Evolutionary conservation across 1,140 invertebrate species (phyloP).

Genomic region (Philaenus spumarius): DNA sequence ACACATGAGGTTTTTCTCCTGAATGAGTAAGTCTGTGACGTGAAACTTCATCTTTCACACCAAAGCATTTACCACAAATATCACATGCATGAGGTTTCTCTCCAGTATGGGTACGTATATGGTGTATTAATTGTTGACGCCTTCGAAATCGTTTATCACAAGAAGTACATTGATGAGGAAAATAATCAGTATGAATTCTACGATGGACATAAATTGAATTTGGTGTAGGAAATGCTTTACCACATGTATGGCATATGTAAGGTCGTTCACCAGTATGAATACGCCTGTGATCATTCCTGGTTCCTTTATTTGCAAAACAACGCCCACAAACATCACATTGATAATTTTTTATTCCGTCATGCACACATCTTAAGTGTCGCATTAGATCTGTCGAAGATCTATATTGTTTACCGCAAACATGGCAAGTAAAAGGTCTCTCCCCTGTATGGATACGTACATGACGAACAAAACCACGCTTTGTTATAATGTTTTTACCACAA

Average conservation of each 20-base stretch:
- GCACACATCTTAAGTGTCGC: conserved; percentile 54
- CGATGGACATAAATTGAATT: conserved; percentile 49
- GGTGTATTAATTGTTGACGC: conserved; percentile 42
- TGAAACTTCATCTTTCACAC: conserved; percentile 14
- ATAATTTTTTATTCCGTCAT: conserved; percentile 52
- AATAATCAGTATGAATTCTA: conserved; percentile 44
- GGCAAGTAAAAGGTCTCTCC: conserved; percentile 64
- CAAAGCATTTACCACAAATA: conserved; percentile 15
- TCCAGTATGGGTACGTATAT: conserved; percentile 32
- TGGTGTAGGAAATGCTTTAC: conserved; percentile 42
- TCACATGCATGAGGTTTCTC: conserved; percentile 22
- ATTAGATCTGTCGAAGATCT: conserved; percentile 51
- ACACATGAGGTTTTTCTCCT: conserved; percentile 38
- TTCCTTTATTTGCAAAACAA: conserved; percentile 45
- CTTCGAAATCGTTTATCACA: conserved; percentile 45
- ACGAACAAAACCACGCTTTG: conserved; percentile 45
- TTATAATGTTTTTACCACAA: conserved; percentile 52
- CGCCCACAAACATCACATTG: conserved; percentile 47
- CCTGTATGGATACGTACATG: conserved; percentile 61
- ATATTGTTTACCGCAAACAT: conserved; percentile 67
- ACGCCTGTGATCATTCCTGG: conserved; percentile 38
- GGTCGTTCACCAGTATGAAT: conserved; percentile 32
- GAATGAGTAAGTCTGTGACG: conserved; percentile 18
- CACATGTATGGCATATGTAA: conserved; percentile 27
- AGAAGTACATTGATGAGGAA: conserved; percentile 41